Conservation (phyloP, 2,888 invertebrate genomes). For the Diplazon laetatorius region DNA sequence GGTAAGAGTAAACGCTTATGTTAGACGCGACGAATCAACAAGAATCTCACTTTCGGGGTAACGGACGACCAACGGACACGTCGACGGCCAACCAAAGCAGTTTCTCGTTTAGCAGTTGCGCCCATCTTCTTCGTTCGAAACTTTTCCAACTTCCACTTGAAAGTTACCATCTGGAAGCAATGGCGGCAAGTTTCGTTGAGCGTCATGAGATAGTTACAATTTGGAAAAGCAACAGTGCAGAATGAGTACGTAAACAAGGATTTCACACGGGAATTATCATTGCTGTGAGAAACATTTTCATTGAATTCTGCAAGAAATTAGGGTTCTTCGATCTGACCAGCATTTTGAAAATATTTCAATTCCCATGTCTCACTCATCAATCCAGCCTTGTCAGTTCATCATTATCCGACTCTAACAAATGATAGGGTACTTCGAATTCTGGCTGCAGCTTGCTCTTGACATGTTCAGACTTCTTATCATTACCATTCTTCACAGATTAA, state of each 20-base stretch:
- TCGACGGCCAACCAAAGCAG: constrained; percentile 14
- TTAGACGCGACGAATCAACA: constrained; percentile 48
- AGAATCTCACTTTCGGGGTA: constrained; percentile 45
- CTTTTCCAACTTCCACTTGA: constrained; percentile 28
- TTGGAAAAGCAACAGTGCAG: constrained; percentile 14
- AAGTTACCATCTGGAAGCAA: constrained; percentile 9
- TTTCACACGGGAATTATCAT: constrained; percentile 18
- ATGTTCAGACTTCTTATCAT: too few relatives aligned
- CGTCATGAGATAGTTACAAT: constrained; percentile 8
- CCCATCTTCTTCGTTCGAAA: constrained; percentile 13
- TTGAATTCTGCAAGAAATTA: too few relatives aligned
- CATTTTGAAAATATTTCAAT: background rate
- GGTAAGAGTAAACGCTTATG: constrained; percentile 33
- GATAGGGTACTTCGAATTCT: too few relatives aligned
- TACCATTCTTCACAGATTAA: too few relatives aligned
- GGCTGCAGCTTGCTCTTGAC: too few relatives aligned
- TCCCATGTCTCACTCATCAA: background rate
- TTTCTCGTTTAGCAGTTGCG: constrained; percentile 32
- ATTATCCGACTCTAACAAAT: too few relatives aligned
- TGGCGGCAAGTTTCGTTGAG: constrained; percentile 26
- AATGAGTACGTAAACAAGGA: constrained; percentile 18
- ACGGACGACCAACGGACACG: constrained; percentile 23
- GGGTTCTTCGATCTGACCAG: background rate
- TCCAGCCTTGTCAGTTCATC: too few relatives aligned
- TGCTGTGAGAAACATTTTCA: too few relatives aligned